Percentiles rank a stretch among this genome's conserved stretches.
Evolutionary conservation across 2,113 vertebrate species (phyloP).

Genomic region (Megatriorchis doriae): DNA sequence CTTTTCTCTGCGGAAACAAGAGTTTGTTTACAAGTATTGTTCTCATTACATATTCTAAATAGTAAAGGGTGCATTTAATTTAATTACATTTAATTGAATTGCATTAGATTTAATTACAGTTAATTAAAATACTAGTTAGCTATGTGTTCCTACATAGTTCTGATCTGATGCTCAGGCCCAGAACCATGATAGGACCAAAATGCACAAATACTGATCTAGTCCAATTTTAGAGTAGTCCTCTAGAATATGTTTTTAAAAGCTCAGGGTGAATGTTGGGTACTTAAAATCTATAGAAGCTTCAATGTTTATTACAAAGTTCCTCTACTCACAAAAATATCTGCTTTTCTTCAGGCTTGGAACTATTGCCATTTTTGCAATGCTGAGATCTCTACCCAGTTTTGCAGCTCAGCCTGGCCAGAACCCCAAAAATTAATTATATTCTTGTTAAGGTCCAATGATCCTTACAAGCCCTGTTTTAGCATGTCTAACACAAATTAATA

Average conservation of each 20-base stretch:
- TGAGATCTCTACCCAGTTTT: neutral
- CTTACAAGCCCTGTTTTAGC: neutral
- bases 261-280: neutral
- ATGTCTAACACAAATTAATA: neutral
- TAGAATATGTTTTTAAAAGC: neutral
- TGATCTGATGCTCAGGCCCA: neutral
- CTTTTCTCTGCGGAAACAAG: slow-evolving; percentile 24
- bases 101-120: slow-evolving; percentile 49
- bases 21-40: slow-evolving; percentile 45
- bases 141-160: neutral
- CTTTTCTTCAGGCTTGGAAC: neutral
- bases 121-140: slow-evolving; percentile 52
- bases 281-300: neutral
- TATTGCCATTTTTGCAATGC: neutral
- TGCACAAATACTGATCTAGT: neutral
- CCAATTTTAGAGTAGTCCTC: neutral
- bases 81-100: slow-evolving; percentile 58
- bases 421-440: neutral
- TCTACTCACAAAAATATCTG: neutral
- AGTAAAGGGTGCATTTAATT: slow-evolving; percentile 40
- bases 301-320: neutral
- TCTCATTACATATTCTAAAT: slow-evolving; percentile 50
- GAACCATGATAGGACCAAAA: neutral
- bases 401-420: neutral
- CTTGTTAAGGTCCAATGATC: neutral